These are phyloP conservation scores for Pristionchus mayeri DNA, from an alignment of 2,888 invertebrate genomes.

Conservation along the genomic window DNA sequence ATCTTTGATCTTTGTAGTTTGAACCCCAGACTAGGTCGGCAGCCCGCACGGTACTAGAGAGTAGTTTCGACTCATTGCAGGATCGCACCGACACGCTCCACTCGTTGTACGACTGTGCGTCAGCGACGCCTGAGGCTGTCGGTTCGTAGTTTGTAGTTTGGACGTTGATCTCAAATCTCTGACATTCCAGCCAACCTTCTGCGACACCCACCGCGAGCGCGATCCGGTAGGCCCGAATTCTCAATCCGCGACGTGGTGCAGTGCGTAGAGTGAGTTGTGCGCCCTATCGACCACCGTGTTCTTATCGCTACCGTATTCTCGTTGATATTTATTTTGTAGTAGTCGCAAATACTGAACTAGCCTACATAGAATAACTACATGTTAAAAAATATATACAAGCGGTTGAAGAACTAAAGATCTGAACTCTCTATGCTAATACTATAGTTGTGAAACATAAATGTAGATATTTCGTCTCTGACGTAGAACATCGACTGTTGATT, in stretches of 20 bases:
- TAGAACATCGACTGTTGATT: too few species aligned
- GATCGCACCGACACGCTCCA: slow-evolving; percentile 17
- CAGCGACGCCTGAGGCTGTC: neutral
- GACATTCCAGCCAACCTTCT: neutral
- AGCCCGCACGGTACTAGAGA: too few species aligned
- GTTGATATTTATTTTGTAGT: neutral
- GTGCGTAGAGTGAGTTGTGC: neutral
- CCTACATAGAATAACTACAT: too few species aligned
- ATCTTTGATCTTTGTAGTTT: neutral
- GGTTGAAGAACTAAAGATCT: neutral
- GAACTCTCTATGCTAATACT: neutral
- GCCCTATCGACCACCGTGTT: neutral
- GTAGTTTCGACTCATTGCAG: slow-evolving; percentile 2
- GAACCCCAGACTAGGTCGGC: too few species aligned
- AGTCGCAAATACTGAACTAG: too few species aligned
- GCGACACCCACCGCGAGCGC: neutral
- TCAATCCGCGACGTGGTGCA: slow-evolving; percentile 34
- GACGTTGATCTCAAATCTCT: slow-evolving; percentile 9
- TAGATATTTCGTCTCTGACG: too few species aligned
- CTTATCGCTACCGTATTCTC: neutral
- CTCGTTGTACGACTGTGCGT: slow-evolving; percentile 30
- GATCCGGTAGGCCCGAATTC: neutral
- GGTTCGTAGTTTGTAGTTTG: slow-evolving; percentile 12
- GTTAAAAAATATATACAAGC: too few species aligned
- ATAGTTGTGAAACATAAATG: too few species aligned